Percentiles rank a stretch among this genome's conserved stretches.
Conservation (phyloP, 2,797 vertebrate species). For the Cuculus canorus region DNA sequence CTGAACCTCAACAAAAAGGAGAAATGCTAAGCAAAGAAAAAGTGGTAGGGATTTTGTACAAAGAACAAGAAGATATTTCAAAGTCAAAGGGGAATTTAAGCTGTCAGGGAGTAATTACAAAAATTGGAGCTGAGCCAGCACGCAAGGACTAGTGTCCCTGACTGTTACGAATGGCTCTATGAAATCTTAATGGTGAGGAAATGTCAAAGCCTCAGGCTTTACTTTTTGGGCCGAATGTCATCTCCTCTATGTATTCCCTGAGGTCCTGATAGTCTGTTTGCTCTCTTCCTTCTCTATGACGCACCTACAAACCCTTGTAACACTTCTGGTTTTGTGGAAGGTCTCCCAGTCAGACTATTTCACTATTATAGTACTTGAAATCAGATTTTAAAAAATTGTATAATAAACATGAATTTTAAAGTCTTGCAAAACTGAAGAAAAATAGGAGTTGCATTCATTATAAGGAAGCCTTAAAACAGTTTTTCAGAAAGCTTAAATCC, state of each 20-base stretch:
- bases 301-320: neutral
- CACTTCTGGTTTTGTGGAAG: neutral
- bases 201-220: neutral
- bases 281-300: neutral
- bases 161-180: conserved; percentile 11
- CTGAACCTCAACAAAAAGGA: neutral
- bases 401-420: neutral
- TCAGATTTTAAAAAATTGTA: neutral
- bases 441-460: neutral
- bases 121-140: neutral
- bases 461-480: neutral
- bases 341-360: neutral
- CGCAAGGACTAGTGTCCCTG: neutral
- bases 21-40: neutral
- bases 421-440: neutral
- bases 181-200: conserved; percentile 49
- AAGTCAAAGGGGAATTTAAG: neutral
- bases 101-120: neutral
- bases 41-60: neutral
- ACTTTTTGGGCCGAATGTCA: neutral
- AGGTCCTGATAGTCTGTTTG: neutral
- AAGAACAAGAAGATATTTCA: neutral
- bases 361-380: neutral
- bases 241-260: neutral
- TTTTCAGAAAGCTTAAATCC: neutral